Evolutionary conservation across 2,888 invertebrate genomes (phyloP), one percentile per base, ranked within the genome.

Genomic region (Drosophila monieri): DNA sequence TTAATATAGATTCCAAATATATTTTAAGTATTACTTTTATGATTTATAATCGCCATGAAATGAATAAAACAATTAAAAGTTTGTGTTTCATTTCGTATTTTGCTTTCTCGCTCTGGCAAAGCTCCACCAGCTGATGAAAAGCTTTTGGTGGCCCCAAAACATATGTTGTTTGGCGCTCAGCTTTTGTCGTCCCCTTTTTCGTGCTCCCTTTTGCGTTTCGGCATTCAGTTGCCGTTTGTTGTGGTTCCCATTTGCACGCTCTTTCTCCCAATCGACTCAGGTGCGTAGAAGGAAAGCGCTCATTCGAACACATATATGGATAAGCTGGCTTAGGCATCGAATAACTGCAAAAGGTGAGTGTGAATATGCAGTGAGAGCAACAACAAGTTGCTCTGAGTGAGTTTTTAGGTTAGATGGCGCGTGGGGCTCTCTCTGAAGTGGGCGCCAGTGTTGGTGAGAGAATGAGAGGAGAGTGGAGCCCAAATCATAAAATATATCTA

Each of bases 211-310:
- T 49, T 51, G 51, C 51, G 54, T 47, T 43, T 72, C 27, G 23
- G 56, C 58, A 59, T 32, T 76, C 43, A 70, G 56, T 84, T 76
- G 74, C 60, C 48, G 71, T 68, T 77, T 84, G 78, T 80, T 78
- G 78, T 57, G 60, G 43, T 76, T 57, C 32, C 47, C 37, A 44
- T 41, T 76, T 43, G 49, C 25, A 61, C 76, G 53, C 39, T 44
- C 9, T 6, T 27, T 23, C 37, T 1, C 25, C 4, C 15, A 59
- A 18, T 27, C 3, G 37, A 57, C 23, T 18, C 14, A 35, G n/a
- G 37, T 14, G 15, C 25, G 27, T 18, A 14, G 37, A 35, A 32
- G 18, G 8, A 10, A 3, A 27, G 6, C 41, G 44, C 21, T 35
- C 30, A 5, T n/a, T 30, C 48, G 23, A 25, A 35, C 2, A n/a